Evolutionary conservation across 2,113 vertebrate genomes (phyloP), one percentile per base, ranked within the genome.

Genomic region (Hystrix brachyura): DNA sequence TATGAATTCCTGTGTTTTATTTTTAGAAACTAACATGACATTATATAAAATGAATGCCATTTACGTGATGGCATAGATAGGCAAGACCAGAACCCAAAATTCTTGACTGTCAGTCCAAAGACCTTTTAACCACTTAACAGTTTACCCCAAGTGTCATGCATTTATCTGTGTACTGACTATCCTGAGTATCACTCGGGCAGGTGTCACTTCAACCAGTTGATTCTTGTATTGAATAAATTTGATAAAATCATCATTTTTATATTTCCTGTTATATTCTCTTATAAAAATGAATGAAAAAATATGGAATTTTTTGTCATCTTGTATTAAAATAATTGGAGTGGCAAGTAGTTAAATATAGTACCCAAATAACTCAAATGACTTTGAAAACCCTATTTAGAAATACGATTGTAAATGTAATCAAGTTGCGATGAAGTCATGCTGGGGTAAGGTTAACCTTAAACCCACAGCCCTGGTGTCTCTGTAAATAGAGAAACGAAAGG

Each of bases 21-120:
- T 93, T 94, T 46, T 94, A 95, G 76, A 94, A 97, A 86, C 38
- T 89, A 96, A 87, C 43, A 62, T 6, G n/a, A 83, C 60, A 46
- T 82, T 94, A 64, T 19, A 72, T 91, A 94, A 82, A 96, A 79
- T 38, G 17, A 92, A 2, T 92, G 74, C 23, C 25, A 80, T 74
- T 43, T 87, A 90, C 14, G 78, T 94, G 46, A 74, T 80, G 57
- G 57, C 27, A 34, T 3, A 80, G 17, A 48, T 71, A 95, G n/a
- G 74, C 29, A 80, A 74, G 64, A 71, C 3, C 48, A 83, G 62
- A 87, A 60, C 8, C 29, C 93, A 89, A 27, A 46, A 83, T 38
- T 79, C 57, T 38, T 32, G 60, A 65, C 60, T 89, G 19, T 94
- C 51, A 86, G 64, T 71, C 48, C 83, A 53, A 48, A 80, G 78